Evolutionary conservation across 2,888 invertebrate species (phyloP).

Genomic region (Desoria tigrina): DNA sequence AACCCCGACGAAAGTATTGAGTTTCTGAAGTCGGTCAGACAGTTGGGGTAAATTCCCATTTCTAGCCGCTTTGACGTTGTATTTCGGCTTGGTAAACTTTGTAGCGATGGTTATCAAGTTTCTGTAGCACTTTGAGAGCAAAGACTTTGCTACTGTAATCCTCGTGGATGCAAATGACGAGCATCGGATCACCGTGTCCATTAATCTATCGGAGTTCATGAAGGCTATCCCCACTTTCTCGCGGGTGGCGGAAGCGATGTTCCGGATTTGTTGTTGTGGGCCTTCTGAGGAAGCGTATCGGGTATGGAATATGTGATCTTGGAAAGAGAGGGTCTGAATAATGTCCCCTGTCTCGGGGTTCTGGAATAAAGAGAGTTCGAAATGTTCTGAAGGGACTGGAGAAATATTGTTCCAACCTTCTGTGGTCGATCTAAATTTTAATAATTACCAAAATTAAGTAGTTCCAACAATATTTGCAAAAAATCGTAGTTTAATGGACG

Average conservation of each 20-base stretch:
- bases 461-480: too few species aligned
- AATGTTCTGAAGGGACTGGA: slow-evolving; percentile 1
- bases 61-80: too few species aligned
- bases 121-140: neutral
- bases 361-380: neutral
- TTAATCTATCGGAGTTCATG: neutral
- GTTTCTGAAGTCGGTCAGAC: neutral
- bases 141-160: neutral
- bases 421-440: too few species aligned
- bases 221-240: slow-evolving; percentile 1
- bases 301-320: slow-evolving; percentile 5
- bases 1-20: slow-evolving; percentile 19
- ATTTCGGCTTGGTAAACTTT: neutral
- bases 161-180: neutral
- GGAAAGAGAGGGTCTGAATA: neutral
- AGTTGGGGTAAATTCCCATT: neutral
- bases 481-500: too few species aligned
- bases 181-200: slow-evolving; percentile 2
- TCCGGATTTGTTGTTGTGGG: slow-evolving; percentile 2
- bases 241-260: neutral
- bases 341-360: slow-evolving; percentile 11
- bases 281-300: slow-evolving; percentile 1
- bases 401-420: too few species aligned
- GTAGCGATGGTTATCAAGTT: neutral
- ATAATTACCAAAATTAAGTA: too few species aligned